Percentiles rank a stretch among this genome's conserved stretches.
Evolutionary conservation across 2,113 vertebrate genomes (phyloP).

Genomic region (Rhea pennata): DNA sequence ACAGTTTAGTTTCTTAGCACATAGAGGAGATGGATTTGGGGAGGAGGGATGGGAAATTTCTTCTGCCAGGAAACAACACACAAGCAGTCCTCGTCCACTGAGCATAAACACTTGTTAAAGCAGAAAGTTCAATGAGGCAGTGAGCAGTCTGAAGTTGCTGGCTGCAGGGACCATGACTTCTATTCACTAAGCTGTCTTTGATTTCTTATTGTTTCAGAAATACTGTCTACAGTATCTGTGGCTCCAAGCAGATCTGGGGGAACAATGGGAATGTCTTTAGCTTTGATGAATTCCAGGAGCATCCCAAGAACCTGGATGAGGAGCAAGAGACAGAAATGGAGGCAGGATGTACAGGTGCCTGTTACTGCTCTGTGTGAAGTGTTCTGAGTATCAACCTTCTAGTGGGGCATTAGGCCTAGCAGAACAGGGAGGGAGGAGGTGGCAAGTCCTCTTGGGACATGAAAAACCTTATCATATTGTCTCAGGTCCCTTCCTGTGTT

Average conservation of each 20-base stretch:
- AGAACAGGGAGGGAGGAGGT: not conserved
- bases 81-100: not conserved
- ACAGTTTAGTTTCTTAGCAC: not conserved
- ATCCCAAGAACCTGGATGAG: conserved; percentile 15
- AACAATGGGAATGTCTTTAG: conserved; percentile 68
- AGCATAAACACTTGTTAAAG: not conserved
- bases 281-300: conserved; percentile 58
- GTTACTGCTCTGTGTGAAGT: not conserved
- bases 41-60: not conserved
- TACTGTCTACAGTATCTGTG: conserved; percentile 83
- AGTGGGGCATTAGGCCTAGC: not conserved
- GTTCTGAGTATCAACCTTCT: not conserved
- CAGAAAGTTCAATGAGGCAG: not conserved
- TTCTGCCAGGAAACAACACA: no score
- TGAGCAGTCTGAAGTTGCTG: not conserved
- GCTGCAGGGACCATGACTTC: not conserved
- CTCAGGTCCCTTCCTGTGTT: not conserved
- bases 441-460: no score
- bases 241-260: conserved; percentile 77
- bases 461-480: not conserved
- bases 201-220: conserved; percentile 81
- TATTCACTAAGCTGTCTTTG: not conserved
- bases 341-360: conserved; percentile 27
- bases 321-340: not conserved
- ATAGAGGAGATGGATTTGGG: not conserved